These are phyloP conservation scores for Musca domestica DNA, from an alignment of 1,140 invertebrate species.

Conservation along the genomic window DNA sequence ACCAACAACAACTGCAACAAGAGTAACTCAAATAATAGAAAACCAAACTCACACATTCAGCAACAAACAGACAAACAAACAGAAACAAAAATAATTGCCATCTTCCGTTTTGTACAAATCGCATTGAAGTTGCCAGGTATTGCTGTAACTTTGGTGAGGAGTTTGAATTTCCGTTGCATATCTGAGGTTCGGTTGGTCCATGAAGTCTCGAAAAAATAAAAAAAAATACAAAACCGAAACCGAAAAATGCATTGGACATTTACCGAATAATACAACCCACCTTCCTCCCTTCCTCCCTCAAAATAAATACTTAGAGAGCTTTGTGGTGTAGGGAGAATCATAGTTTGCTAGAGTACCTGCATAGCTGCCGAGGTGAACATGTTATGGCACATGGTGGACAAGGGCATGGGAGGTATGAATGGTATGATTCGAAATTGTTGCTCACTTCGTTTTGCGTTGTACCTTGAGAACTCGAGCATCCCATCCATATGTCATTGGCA, in stretches of 20 bases:
- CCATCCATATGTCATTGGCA: conserved; percentile 16
- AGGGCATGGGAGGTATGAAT: background rate
- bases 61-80: background rate
- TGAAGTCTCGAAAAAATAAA: background rate
- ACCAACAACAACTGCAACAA: no score
- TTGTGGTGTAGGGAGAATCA: no score
- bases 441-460: no score
- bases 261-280: background rate
- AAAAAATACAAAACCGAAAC: no score
- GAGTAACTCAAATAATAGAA: no score
- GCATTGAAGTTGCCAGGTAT: no score
- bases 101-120: conserved; percentile 6
- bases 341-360: no score
- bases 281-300: no score
- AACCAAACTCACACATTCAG: no score
- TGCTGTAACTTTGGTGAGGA: background rate
- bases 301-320: no score
- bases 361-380: no score
- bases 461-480: conserved; percentile 17
- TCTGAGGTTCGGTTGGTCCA: background rate
- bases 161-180: background rate
- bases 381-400: background rate
- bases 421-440: background rate
- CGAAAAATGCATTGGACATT: conserved; percentile 1
- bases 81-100: conserved; percentile 10